Base-by-base conservation (phyloP, 2,113 vertebrate species). In the Sula dactylatra region DNA sequence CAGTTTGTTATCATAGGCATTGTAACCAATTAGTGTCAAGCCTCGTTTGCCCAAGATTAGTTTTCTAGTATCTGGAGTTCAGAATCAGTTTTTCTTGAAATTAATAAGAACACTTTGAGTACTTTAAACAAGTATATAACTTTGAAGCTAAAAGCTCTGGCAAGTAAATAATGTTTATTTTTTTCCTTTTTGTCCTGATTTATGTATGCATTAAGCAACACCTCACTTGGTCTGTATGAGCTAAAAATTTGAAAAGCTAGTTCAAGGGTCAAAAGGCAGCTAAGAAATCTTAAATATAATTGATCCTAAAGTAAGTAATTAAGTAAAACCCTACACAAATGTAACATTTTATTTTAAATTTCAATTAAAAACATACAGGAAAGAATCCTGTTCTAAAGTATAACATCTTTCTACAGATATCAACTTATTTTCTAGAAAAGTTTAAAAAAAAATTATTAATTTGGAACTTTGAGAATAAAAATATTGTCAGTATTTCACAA, bases 21-120 rank as follows among this genome's bases (percentile, higher is more conserved):
- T 96, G 87, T 93, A 89, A 94, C 44, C 86, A 96, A 87, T 94
- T 93, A 95, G 32, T 91, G 91, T 93, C 86, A 85, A 82, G 27
- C 4, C 66, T 69, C 87, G 62, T 94, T 94, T 92, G 36, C 5
- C 42, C 18, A 73, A 93, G 85, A 94, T 95, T 86, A 82, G 90
- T 94, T 90, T 94, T 85, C 78, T 66, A 66, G 31, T 90, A 93
- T 69, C 40, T 91, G 54, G 47, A 85, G 58, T 82, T 83, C 67
- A 93, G 61, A 90, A 87, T 65, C 44, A 70, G 20, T 29, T 92
- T 90, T 91, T 42, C 18, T 58, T 86, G 58, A 95, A 88, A 94
- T 58, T 80, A 95, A 16, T 81, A 72, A 34, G 26, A 82, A 38
- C 11, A 38, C 11, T 78, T 89, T 5, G 7, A 59, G 17, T 40